Evolutionary conservation across 2,888 invertebrate genomes (phyloP).

Genomic region (Caenorhabditis uteleia): DNA sequence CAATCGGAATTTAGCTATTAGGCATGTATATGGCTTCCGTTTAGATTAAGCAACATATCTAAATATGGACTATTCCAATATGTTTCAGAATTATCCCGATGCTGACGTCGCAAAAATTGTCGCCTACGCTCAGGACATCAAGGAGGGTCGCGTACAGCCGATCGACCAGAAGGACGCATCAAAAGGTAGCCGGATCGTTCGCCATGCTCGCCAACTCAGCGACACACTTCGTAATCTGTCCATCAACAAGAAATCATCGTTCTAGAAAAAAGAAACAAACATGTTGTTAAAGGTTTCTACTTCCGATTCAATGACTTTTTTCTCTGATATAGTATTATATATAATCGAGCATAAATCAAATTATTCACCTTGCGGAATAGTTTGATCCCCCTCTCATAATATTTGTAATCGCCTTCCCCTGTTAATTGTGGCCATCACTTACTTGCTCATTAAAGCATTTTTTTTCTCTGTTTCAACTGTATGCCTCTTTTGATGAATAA

Average conservation of each 20-base stretch:
- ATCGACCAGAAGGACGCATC: constrained; percentile 9
- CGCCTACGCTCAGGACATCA: constrained; percentile 49
- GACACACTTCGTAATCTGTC: constrained; percentile 36
- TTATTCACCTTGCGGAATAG: neutral
- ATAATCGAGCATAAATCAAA: no score
- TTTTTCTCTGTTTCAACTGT: no score
- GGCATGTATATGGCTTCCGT: no score
- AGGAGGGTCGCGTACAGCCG: constrained; percentile 36
- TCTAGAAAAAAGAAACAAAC: neutral
- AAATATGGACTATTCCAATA: neutral
- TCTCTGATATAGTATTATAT: no score
- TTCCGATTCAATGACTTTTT: no score
- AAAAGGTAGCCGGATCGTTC: constrained; percentile 24
- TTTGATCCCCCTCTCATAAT: no score
- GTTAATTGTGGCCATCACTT: neutral
- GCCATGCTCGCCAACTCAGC: constrained; percentile 35
- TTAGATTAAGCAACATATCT: no score
- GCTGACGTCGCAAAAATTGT: constrained; percentile 57
- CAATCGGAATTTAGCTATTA: no score
- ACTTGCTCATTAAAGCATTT: no score
- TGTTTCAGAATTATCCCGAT: constrained; percentile 60
- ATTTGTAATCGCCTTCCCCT: neutral
- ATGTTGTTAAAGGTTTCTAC: neutral
- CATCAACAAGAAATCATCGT: constrained; percentile 23
- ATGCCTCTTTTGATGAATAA: neutral